Conservation (phyloP, 2,113 vertebrate genomes). For the Eidolon helvum region DNA sequence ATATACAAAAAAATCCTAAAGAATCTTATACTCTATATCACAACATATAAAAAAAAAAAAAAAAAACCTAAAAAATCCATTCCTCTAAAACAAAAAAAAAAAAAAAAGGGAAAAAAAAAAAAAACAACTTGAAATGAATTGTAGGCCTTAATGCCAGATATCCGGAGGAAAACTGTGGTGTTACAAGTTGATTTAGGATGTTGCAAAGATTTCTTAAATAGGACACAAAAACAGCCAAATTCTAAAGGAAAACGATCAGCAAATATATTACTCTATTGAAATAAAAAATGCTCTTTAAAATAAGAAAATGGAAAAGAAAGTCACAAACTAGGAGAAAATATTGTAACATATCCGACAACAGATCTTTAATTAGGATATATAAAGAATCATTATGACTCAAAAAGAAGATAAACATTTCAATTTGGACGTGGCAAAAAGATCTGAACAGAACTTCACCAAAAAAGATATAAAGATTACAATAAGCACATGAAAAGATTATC, state of each 20-base stretch:
- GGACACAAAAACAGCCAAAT: not conserved
- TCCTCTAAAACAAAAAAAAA: too few species aligned
- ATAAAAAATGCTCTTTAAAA: not conserved
- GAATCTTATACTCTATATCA: not conserved
- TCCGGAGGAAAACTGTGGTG: not conserved
- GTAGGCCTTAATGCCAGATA: not conserved
- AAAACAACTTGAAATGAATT: not conserved
- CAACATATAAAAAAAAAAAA: not conserved
- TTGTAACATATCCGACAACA: not conserved
- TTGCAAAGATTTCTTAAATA: not conserved
- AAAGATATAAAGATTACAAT: not conserved
- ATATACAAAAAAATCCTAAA: not conserved
- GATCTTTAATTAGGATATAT: not conserved
- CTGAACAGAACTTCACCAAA: not conserved
- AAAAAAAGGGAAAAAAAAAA: too few species aligned
- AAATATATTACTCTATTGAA: not conserved
- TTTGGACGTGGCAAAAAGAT: not conserved
- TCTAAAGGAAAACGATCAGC: not conserved
- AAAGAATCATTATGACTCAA: not conserved
- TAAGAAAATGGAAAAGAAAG: not conserved
- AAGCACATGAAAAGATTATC: not conserved
- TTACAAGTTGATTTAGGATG: not conserved
- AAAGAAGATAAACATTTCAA: not conserved
- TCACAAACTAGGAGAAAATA: not conserved
- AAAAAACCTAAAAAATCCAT: too few species aligned